These are phyloP conservation scores for Drosophila anomalata DNA, from an alignment of 2,888 invertebrate species.

Conservation along the genomic window DNA sequence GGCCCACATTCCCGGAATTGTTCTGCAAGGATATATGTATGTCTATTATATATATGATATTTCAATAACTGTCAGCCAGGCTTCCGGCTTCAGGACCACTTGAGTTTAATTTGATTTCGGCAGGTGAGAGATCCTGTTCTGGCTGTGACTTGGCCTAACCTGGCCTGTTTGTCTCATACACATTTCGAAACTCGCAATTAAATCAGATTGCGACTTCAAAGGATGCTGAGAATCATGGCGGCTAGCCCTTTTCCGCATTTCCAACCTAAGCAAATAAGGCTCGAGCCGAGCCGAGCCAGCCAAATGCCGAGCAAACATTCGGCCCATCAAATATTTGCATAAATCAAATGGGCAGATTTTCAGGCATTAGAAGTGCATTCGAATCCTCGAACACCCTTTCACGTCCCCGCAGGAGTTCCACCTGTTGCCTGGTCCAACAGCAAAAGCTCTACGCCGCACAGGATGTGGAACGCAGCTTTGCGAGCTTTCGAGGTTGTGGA, in stretches of 20 bases:
- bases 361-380: conserved; percentile 56
- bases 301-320: conserved; percentile 54
- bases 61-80: conserved; percentile 67
- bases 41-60: conserved; percentile 50
- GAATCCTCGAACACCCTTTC: background rate
- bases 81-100: conserved; percentile 45
- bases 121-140: conserved; percentile 18
- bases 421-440: conserved; percentile 52
- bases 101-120: conserved; percentile 71
- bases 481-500: conserved; percentile 65
- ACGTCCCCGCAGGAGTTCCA: conserved; percentile 26
- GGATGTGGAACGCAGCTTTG: conserved; percentile 66
- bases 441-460: conserved; percentile 32
- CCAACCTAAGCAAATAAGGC: conserved; percentile 61
- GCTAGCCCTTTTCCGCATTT: conserved; percentile 18
- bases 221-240: conserved; percentile 19
- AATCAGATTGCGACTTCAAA: conserved; percentile 36
- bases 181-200: conserved; percentile 21
- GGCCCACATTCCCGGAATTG: conserved; percentile 16
- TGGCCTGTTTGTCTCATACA: background rate
- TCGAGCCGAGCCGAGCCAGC: conserved; percentile 32
- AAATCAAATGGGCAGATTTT: conserved; percentile 69
- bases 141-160: background rate
- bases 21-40: conserved; percentile 36
- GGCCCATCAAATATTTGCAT: conserved; percentile 61